Percentiles rank a stretch among this genome's conserved stretches.
phyloP scores from a whole-genome alignment of 2,113 vertebrate species.

The Aldabrachelys gigantea region DNA sequence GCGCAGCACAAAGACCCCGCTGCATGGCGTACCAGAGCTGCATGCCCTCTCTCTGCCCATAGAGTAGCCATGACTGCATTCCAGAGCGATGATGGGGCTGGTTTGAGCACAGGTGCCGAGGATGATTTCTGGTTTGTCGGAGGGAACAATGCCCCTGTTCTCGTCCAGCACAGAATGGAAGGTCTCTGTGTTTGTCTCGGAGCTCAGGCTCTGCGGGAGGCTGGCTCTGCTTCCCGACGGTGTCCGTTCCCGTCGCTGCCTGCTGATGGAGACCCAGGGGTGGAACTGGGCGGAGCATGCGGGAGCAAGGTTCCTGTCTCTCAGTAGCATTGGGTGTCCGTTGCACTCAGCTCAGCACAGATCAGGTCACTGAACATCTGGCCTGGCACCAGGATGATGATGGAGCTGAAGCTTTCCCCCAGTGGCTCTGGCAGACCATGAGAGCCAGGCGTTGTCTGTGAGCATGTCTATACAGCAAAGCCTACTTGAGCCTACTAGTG shows the following conservation, averaged over 20 bases:
- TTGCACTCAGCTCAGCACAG: not conserved
- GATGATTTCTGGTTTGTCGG: not conserved
- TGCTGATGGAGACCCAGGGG: not conserved
- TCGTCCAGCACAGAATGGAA: not conserved
- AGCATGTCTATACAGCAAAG: too few species aligned
- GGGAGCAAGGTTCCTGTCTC: not conserved
- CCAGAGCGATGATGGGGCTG: not conserved
- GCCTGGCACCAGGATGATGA: not conserved
- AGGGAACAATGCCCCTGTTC: not conserved
- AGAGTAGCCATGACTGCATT: not conserved
- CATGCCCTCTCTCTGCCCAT: not conserved
- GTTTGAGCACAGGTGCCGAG: too few species aligned
- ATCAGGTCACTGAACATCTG: not conserved
- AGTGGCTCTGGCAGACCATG: too few species aligned
- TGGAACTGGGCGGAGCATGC: too few species aligned
- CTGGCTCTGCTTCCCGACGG: not conserved
- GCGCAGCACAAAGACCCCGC: rapidly evolving
- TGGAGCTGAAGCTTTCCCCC: not conserved
- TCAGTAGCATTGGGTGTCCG: not conserved
- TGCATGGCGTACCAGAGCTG: not conserved
- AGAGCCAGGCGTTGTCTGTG: not conserved
- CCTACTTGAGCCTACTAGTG: too few species aligned
- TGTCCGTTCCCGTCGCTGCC: not conserved
- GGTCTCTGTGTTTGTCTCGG: not conserved
- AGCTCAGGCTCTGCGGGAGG: not conserved